phyloP scores from a whole-genome alignment of 2,113 vertebrate genomes.

The Cyanoderma ruficeps region DNA sequence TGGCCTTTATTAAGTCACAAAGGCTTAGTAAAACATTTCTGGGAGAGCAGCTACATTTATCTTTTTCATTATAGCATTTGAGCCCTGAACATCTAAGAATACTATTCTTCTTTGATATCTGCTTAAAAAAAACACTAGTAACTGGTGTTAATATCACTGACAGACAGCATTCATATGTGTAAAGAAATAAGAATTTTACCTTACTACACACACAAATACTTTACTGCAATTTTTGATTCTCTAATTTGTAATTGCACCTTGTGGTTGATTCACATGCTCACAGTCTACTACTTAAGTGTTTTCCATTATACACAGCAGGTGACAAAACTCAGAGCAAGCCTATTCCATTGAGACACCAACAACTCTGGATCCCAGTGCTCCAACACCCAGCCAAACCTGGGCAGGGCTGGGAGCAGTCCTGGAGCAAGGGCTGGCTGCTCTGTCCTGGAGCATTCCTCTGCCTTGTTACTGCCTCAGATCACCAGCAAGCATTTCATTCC shows the following conservation, averaged over 20 bases:
- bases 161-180: no score
- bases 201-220: background rate
- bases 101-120: background rate
- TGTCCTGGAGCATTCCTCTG: background rate
- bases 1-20: background rate
- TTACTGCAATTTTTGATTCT: background rate
- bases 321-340: background rate
- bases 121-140: background rate
- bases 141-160: background rate
- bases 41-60: background rate
- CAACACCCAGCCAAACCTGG: background rate
- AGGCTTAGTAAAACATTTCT: background rate
- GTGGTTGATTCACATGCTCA: background rate
- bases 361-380: background rate
- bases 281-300: background rate
- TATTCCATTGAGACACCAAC: background rate
- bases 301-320: background rate
- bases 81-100: background rate
- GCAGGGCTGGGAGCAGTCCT: background rate
- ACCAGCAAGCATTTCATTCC: background rate
- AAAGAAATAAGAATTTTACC: background rate
- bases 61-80: background rate
- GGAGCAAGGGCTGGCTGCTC: background rate
- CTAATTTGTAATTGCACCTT: background rate
- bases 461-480: background rate